These are phyloP conservation scores for Phoebastria nigripes DNA, from an alignment of 2,797 vertebrate species.

Conservation along the genomic window DNA sequence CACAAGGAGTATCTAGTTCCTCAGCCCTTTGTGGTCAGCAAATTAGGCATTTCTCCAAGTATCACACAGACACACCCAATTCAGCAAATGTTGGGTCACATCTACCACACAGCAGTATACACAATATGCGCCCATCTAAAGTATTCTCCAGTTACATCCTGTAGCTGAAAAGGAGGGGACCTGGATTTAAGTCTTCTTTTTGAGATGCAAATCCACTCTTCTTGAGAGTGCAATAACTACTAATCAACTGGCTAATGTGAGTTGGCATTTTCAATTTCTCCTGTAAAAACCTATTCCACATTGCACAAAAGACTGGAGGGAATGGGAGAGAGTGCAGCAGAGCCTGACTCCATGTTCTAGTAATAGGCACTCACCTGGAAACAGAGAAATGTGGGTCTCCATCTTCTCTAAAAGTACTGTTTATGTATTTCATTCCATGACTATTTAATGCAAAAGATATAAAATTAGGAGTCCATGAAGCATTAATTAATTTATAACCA, in stretches of 20 bases:
- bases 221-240: slow-evolving; percentile 38
- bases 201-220: slow-evolving; percentile 36
- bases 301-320: neutral
- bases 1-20: neutral
- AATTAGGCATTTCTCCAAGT: neutral
- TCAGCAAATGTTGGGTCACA: neutral
- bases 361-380: slow-evolving; percentile 49
- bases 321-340: neutral
- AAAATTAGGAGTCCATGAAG: slow-evolving; percentile 45
- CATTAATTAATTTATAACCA: slow-evolving; percentile 51
- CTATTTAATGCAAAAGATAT: slow-evolving; percentile 45
- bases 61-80: neutral
- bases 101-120: neutral
- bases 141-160: neutral
- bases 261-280: slow-evolving; percentile 62
- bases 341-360: slow-evolving; percentile 23
- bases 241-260: slow-evolving; percentile 49
- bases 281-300: slow-evolving; percentile 39
- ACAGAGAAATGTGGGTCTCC: slow-evolving; percentile 28
- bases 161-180: neutral
- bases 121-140: neutral
- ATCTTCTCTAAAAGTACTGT: slow-evolving; percentile 24
- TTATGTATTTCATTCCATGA: slow-evolving; percentile 44
- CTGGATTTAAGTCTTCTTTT: neutral
- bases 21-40: neutral